Evolutionary conservation across 2,113 vertebrate genomes (phyloP), one percentile per base, ranked within the genome.

Genomic region (Pseudopipra pipra): DNA sequence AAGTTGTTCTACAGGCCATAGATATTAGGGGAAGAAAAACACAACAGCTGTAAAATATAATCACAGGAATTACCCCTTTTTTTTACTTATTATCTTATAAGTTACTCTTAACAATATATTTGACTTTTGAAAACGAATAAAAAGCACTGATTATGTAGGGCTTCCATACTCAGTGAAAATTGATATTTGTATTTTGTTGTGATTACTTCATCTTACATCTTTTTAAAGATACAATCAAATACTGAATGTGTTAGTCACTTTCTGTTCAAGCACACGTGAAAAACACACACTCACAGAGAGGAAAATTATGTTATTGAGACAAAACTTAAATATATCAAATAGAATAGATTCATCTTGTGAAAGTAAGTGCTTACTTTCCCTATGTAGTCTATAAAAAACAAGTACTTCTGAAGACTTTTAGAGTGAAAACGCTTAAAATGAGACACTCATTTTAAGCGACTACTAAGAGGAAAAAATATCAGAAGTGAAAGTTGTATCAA

Each of bases 201-300:
- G 63, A 90, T 81, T 95, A 91, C 86, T 94, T 97, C 43, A 89
- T 97, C 81, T 90, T 92, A 90, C 47, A 85, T 41, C 31, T 82
- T 90, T 74, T 80, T 95, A 85, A 96, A 90, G 35, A 24, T 74
- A 86, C 31, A 96, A 87, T 66, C n/a, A 97, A 91, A 92, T 92
- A 90, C 52, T 93, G 74, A 95, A 96, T 63, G 30, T 37, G 51
- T 90, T 41, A 37, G 10, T 49, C 18, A 71, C 9, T 66, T 88
- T 87, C 63, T 77, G 5, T 86, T 70, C 84, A 89, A 78, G 56
- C 14, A 51, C 33, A 44, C 2, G 12, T 5, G 49, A 56, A 73
- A 54, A 56, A 61, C 7, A 24, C 1, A 4, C 5, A 41, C 4
- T 5, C 13, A 33, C 13, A 91, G 65, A 94, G 65, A 51, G 62